Percentiles rank a stretch among this genome's conserved stretches.
phyloP scores from a whole-genome alignment of 2,113 vertebrate genomes.

The Pachyramphus minor region DNA sequence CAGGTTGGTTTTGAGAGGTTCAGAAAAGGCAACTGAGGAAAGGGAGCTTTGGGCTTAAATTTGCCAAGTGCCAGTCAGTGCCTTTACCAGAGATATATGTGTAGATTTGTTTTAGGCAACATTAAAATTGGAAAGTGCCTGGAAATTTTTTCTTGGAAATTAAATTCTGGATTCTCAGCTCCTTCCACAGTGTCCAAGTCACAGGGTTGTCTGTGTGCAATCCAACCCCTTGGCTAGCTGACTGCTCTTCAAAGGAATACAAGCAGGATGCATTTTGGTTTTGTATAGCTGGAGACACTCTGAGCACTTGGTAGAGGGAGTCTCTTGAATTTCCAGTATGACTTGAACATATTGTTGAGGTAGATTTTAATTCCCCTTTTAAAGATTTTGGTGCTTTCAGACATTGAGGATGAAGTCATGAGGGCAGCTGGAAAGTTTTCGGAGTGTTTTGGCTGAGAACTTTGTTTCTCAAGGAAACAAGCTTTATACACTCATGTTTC shows the following conservation, averaged over 20 bases:
- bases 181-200: neutral
- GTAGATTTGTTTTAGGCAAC: neutral
- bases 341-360: neutral
- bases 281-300: neutral
- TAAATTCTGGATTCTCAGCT: neutral
- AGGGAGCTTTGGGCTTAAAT: neutral
- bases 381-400: neutral
- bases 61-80: fast-evolving
- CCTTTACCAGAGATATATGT: neutral
- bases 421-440: neutral
- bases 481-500: neutral
- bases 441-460: neutral
- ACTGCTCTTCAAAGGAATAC: neutral
- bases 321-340: neutral
- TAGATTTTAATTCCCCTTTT: neutral
- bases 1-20: neutral
- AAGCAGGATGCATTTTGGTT: fast-evolving
- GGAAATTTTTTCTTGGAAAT: neutral
- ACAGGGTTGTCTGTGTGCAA: neutral
- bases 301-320: neutral
- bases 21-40: neutral
- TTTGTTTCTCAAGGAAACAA: neutral
- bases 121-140: neutral
- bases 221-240: neutral
- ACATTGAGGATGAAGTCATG: neutral